Base-by-base conservation (phyloP, 2,797 vertebrate genomes). In the Sternotherus odoratus region DNA sequence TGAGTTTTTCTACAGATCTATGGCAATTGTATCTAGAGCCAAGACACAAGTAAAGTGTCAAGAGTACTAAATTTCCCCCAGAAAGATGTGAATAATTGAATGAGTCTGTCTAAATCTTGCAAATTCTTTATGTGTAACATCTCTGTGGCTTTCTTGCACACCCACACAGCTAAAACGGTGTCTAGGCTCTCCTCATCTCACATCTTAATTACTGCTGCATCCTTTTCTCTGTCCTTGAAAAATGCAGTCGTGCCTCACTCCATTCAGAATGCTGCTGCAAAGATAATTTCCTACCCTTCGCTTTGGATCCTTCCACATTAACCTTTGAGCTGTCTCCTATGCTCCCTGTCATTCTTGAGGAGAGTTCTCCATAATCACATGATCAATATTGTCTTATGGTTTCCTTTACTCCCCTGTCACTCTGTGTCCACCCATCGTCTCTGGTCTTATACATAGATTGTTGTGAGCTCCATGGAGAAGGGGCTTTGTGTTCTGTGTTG, bases 1-100 rank as follows among this genome's bases (percentile, higher is more conserved):
- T 83, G 23, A 53, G 77, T 6, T 94, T 92, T 94, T 26, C 33
- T 79, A 9, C 8, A 50, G 15, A 79, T 93, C 86, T 95, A 69
- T 75, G 81, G 43, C 21, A 86, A 66, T 49, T 50, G 24, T 6
- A 26, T 39, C 5, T 87, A 12, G 79, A 86, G 43, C 89, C 60
- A 74, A 74, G 81, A 75, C 46, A 12, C 9, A 15, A 60, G 30
- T 33, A 26, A 88, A 3, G 79, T n/a, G 33, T 23, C 79, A 94
- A 93, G 33, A 2, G 9, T 46, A 5, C 24, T 17, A 77, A 87
- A 89, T 60, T 56, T 87, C 2, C 2, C 86, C 66, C 16, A 85
- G 79, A 94, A 85, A 49, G 1, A 63, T 15, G 57, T 10, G 84
- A 80, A 28, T 90, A 57, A 80, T 6, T 48, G 60, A 78, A 48